Conservation (phyloP, 35 echinoderm and acorn worm genomes). For the Stichopus chloronotus region DNA sequence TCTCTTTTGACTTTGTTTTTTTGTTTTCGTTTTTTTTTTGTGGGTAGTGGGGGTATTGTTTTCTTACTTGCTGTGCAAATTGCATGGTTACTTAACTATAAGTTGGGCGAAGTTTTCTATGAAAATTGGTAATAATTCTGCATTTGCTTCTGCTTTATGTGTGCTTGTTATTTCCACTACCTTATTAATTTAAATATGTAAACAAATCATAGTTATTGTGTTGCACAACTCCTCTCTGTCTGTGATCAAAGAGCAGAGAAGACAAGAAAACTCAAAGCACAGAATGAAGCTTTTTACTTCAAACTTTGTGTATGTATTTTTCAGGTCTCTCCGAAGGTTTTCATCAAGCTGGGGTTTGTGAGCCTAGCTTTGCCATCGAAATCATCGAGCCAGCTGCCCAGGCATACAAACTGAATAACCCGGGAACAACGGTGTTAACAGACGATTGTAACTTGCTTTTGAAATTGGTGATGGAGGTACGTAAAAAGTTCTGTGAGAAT, state of each 20-base stretch:
- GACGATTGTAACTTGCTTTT: conserved; percentile 90
- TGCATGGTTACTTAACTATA: neutral
- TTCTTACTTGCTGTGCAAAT: neutral
- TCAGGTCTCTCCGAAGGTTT: conserved; percentile 93
- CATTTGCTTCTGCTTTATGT: too few species aligned
- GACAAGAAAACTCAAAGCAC: too few species aligned
- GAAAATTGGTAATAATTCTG: too few species aligned
- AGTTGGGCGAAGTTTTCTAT: neutral
- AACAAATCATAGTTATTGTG: too few species aligned
- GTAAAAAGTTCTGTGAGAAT: neutral
- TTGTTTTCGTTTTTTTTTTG: too few species aligned
- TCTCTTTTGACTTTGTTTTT: neutral
- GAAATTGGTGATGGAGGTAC: conserved; percentile 82
- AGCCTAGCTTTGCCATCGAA: conserved; percentile 87
- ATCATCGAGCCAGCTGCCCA: conserved; percentile 94
- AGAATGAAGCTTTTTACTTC: too few species aligned
- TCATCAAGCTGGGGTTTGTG: conserved; percentile 92
- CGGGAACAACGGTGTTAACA: conserved; percentile 88
- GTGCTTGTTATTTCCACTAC: too few species aligned
- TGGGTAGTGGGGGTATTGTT: neutral
- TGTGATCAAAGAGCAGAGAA: too few species aligned
- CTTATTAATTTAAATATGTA: too few species aligned
- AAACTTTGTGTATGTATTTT: neutral
- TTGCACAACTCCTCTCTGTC: too few species aligned
- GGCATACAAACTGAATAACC: conserved; percentile 88